These are phyloP conservation scores for Zaprionus nigranus DNA, from an alignment of 1,140 invertebrate species.

Conservation along the genomic window DNA sequence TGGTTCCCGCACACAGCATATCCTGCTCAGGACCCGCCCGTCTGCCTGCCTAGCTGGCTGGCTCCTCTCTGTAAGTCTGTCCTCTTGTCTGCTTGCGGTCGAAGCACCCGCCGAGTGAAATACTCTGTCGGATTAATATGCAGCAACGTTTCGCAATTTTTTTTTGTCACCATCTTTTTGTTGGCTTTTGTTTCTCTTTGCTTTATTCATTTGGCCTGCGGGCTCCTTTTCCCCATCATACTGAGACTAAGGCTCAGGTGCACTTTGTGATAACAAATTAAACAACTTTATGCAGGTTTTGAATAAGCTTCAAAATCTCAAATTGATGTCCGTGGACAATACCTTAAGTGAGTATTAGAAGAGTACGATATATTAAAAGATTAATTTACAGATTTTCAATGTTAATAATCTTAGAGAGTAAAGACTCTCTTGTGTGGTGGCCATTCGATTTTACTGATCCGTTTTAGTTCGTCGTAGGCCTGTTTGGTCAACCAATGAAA, in stretches of 20 bases:
- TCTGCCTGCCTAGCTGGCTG: not conserved
- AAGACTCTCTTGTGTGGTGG: not conserved
- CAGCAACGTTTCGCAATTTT: constrained; percentile 74
- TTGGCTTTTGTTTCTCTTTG: constrained; percentile 55
- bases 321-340: constrained; percentile 19
- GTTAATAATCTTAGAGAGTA: not conserved
- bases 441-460: constrained; percentile 44
- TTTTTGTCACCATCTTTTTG: constrained; percentile 54
- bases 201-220: constrained; percentile 72
- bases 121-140: constrained; percentile 82
- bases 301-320: constrained; percentile 13
- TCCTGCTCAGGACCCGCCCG: constrained; percentile 37
- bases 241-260: constrained; percentile 66
- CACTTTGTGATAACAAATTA: constrained; percentile 81
- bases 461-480: constrained; percentile 43
- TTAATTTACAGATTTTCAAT: not conserved
- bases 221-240: not conserved
- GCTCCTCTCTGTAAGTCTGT: not conserved
- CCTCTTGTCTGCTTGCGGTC: constrained; percentile 2
- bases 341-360: not conserved
- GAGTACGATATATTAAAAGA: not conserved
- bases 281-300: constrained; percentile 73
- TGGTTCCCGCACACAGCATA: constrained; percentile 50
- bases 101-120: constrained; percentile 72
- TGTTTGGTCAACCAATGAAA: constrained; percentile 67